A percentile compares a stretch with the other conserved stretches of the same genome.
Conservation (phyloP, 2,888 invertebrate species). For the Calliphora vomitoria region DNA sequence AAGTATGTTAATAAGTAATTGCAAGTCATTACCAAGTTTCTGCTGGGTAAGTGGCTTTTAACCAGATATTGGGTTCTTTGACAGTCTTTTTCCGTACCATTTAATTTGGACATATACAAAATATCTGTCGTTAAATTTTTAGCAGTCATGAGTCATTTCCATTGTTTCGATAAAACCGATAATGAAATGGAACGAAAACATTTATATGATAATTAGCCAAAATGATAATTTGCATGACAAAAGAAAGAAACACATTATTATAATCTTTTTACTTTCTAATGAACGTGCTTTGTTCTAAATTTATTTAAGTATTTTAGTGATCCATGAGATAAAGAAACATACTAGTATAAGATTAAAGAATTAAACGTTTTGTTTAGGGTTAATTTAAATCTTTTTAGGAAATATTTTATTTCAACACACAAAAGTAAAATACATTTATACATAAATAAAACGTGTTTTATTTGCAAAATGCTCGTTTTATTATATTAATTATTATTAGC, state of each 20-base stretch:
- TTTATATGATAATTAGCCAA: neutral
- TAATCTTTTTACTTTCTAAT: neutral
- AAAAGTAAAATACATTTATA: neutral
- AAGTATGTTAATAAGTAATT: too few species aligned
- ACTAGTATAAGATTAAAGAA: neutral
- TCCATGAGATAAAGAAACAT: neutral
- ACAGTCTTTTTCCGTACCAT: too few species aligned
- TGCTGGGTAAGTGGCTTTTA: too few species aligned
- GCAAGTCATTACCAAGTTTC: too few species aligned
- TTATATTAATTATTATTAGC: constrained; percentile 9
- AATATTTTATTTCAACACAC: neutral
- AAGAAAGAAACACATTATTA: neutral
- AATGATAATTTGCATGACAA: neutral
- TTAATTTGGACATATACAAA: too few species aligned
- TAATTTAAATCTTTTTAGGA: constrained; percentile 1
- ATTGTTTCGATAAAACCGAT: neutral
- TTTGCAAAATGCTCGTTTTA: constrained; percentile 2
- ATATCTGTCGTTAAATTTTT: too few species aligned
- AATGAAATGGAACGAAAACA: neutral
- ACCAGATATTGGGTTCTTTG: too few species aligned
- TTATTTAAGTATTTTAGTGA: neutral
- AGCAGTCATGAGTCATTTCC: neutral
- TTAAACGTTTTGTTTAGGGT: neutral
- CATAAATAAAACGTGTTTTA: constrained; percentile 31
- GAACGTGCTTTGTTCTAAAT: neutral